phyloP scores from a whole-genome alignment of 2,888 invertebrate genomes.

The Cryptops parisi region DNA sequence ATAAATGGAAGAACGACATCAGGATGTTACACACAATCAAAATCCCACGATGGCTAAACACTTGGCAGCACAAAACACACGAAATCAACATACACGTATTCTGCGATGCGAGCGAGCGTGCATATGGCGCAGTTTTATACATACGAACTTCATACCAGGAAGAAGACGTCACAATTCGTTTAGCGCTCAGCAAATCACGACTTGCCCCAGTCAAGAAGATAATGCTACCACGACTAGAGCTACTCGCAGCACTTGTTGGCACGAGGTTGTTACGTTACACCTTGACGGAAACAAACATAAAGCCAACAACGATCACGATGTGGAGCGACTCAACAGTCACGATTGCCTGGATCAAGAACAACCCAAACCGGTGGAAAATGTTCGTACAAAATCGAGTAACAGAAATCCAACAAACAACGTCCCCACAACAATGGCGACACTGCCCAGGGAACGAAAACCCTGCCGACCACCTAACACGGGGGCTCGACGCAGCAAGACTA shows the following conservation, averaged over 20 bases:
- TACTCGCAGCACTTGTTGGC: background rate
- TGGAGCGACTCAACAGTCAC: background rate
- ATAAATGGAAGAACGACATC: background rate
- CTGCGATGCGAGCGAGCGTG: constrained; percentile 7
- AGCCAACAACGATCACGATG: background rate
- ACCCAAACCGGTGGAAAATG: background rate
- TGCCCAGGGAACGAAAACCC: too few species aligned
- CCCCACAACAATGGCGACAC: too few species aligned
- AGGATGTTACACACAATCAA: background rate
- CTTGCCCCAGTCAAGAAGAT: too few species aligned
- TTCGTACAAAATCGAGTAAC: background rate
- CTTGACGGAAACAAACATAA: background rate
- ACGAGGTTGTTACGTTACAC: background rate
- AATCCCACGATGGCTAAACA: background rate
- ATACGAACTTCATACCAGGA: background rate
- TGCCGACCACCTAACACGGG: background rate
- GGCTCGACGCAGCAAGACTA: too few species aligned
- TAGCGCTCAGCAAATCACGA: background rate
- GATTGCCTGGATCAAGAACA: background rate
- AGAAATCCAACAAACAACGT: background rate
- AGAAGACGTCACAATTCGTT: background rate
- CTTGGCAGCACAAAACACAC: background rate
- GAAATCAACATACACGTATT: background rate
- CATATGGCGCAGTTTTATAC: constrained; percentile 6
- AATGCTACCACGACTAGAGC: constrained; percentile 8